Conservation (phyloP, 2,113 vertebrate genomes). For the Grus americana region DNA sequence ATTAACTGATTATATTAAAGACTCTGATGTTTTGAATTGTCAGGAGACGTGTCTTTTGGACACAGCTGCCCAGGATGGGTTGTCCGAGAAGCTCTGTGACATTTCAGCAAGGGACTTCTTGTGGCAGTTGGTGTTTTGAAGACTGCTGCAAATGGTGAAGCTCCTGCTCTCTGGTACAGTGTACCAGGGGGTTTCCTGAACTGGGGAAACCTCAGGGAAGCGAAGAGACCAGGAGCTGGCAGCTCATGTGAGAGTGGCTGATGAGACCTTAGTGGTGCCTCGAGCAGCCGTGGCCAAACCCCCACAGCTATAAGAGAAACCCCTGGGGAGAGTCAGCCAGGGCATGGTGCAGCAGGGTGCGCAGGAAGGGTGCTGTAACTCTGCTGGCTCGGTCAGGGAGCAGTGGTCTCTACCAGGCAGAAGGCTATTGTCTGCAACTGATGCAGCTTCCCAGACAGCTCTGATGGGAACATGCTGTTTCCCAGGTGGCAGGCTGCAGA, state of each 20-base stretch:
- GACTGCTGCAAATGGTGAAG: conserved; percentile 27
- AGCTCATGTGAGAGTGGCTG: not conserved
- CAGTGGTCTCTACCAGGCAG: no score
- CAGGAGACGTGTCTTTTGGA: conserved; percentile 62
- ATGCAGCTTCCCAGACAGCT: not conserved
- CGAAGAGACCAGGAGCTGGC: not conserved
- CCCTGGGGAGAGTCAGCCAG: not conserved
- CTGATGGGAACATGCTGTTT: not conserved
- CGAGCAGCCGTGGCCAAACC: not conserved
- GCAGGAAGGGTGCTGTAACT: not conserved
- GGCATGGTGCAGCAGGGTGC: accelerated
- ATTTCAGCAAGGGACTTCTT: conserved; percentile 58
- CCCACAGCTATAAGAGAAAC: not conserved
- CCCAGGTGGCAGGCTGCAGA: not conserved
- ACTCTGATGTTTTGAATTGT: conserved; percentile 71
- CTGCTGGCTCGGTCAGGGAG: not conserved
- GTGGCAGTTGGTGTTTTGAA: conserved; percentile 61
- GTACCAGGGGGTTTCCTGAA: not conserved
- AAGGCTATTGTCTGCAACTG: not conserved
- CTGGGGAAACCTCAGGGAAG: not conserved
- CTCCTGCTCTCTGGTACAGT: not conserved
- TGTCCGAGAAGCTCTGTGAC: conserved; percentile 13
- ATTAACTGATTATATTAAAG: conserved; percentile 62
- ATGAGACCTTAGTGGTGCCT: not conserved
- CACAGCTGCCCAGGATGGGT: conserved; percentile 47